Evolutionary conservation across 2,113 vertebrate genomes (phyloP), one percentile per base, ranked within the genome.

Genomic region (Urocitellus parryii): DNA sequence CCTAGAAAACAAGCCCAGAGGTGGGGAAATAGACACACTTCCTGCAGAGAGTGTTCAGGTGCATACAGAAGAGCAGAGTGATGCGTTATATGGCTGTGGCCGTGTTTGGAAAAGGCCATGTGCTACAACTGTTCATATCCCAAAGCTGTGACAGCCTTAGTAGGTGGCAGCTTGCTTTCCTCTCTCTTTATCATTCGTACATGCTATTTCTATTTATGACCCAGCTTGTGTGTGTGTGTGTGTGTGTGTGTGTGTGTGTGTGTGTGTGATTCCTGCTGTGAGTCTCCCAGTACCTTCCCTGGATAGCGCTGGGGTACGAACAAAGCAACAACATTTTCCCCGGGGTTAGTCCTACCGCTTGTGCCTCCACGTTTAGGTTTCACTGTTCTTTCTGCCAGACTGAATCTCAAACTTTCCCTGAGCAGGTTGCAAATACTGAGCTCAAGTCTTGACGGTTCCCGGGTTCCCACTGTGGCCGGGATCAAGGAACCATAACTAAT

Each of bases 401-500:
- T 87, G 27, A 77, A 82, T 95, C 61, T 82, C 87, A 77, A 88
- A 81, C 9, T 85, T 87, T 77, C 83, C 73, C 94, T 93, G 79
- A 95, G 83, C 34, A 85, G 67, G 37, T 37, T 27, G 24, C 81
- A 97, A 90, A 83, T 76, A 94, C 18, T 95, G 79, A 74, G 70
- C 56, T 79, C 91, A 93, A 68, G 86, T 91, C 76, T 76, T 86
- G 97, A 95, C 90, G 92, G 9, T 91, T 95, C 97, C 87, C 85
- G 94, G 72, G 81, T 88, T 73, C 88, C 58, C 3, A 20, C 76
- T 93, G 91, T 25, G 93, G 77, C 86, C 94, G 88, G 97, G 70
- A 42, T 76, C 73, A 86, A 87, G 61, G 45, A 68, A 72, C 53
- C 95, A 22, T 89, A 96, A 98, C 97, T 96, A 96, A 92, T 85